These are phyloP conservation scores for Phrixothrix hirtus DNA, from an alignment of 2,888 invertebrate genomes.

Conservation along the genomic window DNA sequence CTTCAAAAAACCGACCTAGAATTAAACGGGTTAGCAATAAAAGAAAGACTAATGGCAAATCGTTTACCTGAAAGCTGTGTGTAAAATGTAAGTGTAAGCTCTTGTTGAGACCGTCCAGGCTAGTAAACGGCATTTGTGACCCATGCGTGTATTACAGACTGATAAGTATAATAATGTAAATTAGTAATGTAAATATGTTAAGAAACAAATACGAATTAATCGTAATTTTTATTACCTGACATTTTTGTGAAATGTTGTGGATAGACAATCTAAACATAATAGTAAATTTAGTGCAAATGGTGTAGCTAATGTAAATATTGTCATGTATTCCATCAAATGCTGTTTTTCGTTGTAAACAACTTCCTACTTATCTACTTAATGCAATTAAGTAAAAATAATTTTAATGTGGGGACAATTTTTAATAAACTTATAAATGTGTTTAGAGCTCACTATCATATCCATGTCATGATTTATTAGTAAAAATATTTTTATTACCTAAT, in stretches of 20 bases:
- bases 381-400: no score
- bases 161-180: slow-evolving; percentile 27
- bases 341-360: no score
- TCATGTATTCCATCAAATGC: no score
- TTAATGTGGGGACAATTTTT: no score
- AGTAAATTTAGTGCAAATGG: slow-evolving; percentile 12
- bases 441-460: no score
- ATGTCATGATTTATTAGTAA: no score
- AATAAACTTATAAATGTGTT: no score
- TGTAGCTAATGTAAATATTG: slow-evolving; percentile 22
- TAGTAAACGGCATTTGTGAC: slow-evolving; percentile 3
- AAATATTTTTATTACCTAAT: no score
- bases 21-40: slow-evolving; percentile 83
- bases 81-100: slow-evolving; percentile 56
- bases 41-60: slow-evolving; percentile 83
- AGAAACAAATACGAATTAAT: slow-evolving; percentile 21
- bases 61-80: slow-evolving; percentile 88
- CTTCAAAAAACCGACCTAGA: slow-evolving; percentile 57
- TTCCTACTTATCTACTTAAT: no score
- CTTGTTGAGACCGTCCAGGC: slow-evolving; percentile 25
- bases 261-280: slow-evolving; percentile 30
- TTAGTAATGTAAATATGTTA: slow-evolving; percentile 29
- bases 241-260: slow-evolving; percentile 17
- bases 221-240: slow-evolving; percentile 23
- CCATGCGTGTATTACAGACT: slow-evolving; percentile 20